Evolutionary conservation across 2,888 invertebrate genomes (phyloP).

Genomic region (Eurytoma adleriae): DNA sequence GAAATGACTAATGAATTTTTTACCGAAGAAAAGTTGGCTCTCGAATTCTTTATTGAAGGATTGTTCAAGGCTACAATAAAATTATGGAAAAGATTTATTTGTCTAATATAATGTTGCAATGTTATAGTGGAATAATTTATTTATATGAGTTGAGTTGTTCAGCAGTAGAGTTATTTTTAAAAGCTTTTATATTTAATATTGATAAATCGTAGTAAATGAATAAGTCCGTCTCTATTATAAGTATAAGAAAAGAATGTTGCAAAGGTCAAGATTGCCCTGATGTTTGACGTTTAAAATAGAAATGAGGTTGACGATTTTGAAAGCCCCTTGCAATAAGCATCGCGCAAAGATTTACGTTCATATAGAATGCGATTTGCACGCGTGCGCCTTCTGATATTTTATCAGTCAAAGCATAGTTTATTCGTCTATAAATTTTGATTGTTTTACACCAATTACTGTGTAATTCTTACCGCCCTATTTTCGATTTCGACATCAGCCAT

Average conservation of each 20-base stretch:
- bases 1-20: too few species aligned
- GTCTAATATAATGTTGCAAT: too few species aligned
- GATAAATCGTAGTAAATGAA: background rate
- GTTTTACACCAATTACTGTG: background rate
- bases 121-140: too few species aligned
- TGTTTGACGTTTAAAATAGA: background rate
- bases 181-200: too few species aligned
- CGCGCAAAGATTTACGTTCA: background rate
- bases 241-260: background rate
- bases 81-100: too few species aligned
- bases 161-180: too few species aligned
- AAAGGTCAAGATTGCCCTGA: background rate
- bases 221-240: background rate
- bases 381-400: background rate
- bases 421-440: background rate
- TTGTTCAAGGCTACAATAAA: too few species aligned
- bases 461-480: too few species aligned
- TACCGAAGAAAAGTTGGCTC: too few species aligned
- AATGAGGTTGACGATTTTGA: background rate
- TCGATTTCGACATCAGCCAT: background rate
- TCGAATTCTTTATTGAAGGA: too few species aligned
- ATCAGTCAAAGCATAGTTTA: background rate
- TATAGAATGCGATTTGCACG: background rate
- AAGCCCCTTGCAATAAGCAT: background rate
- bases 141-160: background rate